These are phyloP conservation scores for Rambutsinella grinnellia DNA, from an alignment of 2,888 invertebrate species.

Conservation along the genomic window DNA sequence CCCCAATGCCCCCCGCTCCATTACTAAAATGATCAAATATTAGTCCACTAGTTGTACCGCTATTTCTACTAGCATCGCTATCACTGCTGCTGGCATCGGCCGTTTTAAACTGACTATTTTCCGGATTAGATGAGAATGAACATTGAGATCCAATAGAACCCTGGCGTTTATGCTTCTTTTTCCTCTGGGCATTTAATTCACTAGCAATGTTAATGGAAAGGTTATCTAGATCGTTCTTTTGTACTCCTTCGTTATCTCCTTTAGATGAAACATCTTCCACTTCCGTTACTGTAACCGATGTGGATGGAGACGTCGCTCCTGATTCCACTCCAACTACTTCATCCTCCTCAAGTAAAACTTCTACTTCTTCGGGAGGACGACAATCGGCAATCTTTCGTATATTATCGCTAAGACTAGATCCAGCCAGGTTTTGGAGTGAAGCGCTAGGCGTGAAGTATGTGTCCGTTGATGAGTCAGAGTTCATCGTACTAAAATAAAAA, in stretches of 20 bases:
- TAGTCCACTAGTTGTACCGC: conserved; percentile 28
- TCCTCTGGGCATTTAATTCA: background rate
- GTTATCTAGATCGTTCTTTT: background rate
- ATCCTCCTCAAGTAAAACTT: conserved; percentile 12
- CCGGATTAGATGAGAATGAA: conserved; percentile 41
- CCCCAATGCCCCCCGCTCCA: background rate
- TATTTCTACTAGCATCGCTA: conserved; percentile 48
- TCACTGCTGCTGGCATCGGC: conserved; percentile 49
- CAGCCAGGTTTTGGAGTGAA: conserved; percentile 60
- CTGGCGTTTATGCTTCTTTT: conserved; percentile 33
- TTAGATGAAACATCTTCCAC: background rate
- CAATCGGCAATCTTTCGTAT: background rate
- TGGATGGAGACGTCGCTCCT: conserved; percentile 7
- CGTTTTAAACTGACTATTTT: conserved; percentile 54
- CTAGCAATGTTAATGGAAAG: background rate
- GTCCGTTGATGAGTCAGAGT: conserved; percentile 23
- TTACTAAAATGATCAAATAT: conserved; percentile 25
- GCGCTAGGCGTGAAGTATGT: conserved; percentile 63
- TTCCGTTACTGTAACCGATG: conserved; percentile 25
- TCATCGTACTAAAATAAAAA: background rate
- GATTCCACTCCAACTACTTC: conserved; percentile 12
- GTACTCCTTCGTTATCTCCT: background rate
- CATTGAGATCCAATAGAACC: conserved; percentile 51
- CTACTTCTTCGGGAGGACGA: background rate
- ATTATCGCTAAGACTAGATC: conserved; percentile 2